Evolutionary conservation across 2,797 vertebrate genomes (phyloP).

Genomic region (Lepilemur septentrionalis): DNA sequence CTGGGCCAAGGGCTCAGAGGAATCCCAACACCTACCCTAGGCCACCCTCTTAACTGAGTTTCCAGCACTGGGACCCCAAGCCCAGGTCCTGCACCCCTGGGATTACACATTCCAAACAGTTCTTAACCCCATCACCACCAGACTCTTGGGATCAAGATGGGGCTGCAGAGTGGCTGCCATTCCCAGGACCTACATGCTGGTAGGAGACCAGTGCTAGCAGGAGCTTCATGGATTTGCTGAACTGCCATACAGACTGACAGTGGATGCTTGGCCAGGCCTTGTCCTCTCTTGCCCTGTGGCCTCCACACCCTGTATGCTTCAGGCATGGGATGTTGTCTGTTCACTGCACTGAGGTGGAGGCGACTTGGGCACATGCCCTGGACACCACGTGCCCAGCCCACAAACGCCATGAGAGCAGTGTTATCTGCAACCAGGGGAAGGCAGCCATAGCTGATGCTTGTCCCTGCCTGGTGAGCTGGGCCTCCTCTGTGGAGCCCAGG

Average conservation of each 20-base stretch:
- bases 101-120: not conserved
- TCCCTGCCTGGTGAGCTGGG: not conserved
- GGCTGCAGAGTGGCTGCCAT: accelerated
- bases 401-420: not conserved
- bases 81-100: not conserved
- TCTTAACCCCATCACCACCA: not conserved
- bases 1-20: not conserved
- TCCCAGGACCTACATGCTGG: accelerated
- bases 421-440: not conserved
- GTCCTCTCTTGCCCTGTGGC: not conserved
- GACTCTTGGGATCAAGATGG: not conserved
- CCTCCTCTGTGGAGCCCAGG: not conserved
- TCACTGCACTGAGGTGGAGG: too few species aligned
- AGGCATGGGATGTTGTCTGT: not conserved
- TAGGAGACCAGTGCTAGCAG: not conserved
- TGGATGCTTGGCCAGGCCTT: not conserved
- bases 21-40: not conserved
- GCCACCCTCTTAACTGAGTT: not conserved
- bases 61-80: not conserved
- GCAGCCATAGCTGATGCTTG: not conserved
- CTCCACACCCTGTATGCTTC: too few species aligned
- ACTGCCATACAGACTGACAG: accelerated
- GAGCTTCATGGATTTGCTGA: not conserved
- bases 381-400: not conserved
- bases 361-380: not conserved